These are phyloP conservation scores for Masticophis lateralis DNA, from an alignment of 2,797 vertebrate species.

Conservation along the genomic window DNA sequence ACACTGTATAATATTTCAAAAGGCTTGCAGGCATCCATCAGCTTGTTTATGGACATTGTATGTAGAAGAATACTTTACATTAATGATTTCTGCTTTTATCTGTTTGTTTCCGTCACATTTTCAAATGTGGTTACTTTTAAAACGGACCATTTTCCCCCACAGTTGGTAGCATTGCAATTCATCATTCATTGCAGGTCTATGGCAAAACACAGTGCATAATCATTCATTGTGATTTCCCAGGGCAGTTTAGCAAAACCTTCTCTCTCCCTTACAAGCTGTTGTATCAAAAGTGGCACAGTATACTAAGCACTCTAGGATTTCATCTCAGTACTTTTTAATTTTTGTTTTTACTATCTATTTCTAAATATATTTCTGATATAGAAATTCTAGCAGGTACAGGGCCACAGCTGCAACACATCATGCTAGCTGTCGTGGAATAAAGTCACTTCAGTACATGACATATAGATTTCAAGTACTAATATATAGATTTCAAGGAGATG, in stretches of 20 bases:
- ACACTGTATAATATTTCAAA: neutral
- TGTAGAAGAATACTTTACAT: neutral
- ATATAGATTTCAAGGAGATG: neutral
- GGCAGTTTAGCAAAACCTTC: neutral
- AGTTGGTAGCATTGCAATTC: constrained; percentile 11
- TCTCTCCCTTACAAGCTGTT: constrained; percentile 13
- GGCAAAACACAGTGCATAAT: constrained; percentile 29
- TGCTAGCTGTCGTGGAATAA: constrained; percentile 52
- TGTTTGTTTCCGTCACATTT: neutral
- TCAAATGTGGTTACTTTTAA: constrained; percentile 18
- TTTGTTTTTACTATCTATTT: neutral
- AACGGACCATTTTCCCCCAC: constrained; percentile 20
- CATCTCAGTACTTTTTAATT: constrained; percentile 29
- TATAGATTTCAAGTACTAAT: constrained; percentile 38
- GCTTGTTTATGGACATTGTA: neutral
- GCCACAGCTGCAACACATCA: constrained; percentile 28
- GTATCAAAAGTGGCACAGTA: constrained; percentile 37
- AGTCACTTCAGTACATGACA: constrained; percentile 54
- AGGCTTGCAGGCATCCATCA: neutral
- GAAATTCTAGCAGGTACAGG: constrained; percentile 48
- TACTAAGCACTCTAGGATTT: constrained; percentile 29
- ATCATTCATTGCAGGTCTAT: constrained; percentile 23
- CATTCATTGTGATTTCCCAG: constrained; percentile 47
- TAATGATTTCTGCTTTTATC: neutral
- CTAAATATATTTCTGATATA: neutral